Percentiles rank a stretch among this genome's conserved stretches.
Evolutionary conservation across 2,113 vertebrate genomes (phyloP).

Genomic region (Tupaia chinensis): DNA sequence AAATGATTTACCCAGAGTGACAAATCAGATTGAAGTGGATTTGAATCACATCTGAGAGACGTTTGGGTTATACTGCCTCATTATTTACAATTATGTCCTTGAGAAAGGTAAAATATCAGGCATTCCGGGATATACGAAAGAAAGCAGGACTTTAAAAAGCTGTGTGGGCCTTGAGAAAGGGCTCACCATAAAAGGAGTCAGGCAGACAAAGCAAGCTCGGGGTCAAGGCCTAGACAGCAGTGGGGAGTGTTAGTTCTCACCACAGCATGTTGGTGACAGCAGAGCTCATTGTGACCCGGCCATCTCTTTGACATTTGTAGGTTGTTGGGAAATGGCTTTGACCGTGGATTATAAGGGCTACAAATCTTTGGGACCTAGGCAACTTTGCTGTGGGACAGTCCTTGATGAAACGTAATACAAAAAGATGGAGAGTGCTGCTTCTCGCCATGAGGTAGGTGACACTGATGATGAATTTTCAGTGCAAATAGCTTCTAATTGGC

Average conservation of each 20-base stretch:
- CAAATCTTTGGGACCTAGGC: background rate
- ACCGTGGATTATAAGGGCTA: background rate
- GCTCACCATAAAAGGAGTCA: background rate
- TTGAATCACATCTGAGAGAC: background rate
- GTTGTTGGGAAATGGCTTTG: background rate
- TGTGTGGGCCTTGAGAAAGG: background rate
- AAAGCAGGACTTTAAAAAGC: background rate
- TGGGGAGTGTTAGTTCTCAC: background rate
- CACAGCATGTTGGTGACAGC: background rate
- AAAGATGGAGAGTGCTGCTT: background rate
- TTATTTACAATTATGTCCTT: slow-evolving; percentile 29
- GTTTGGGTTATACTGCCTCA: background rate
- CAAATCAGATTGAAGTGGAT: background rate
- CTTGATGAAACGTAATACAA: background rate
- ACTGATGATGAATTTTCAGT: background rate
- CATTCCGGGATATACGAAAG: background rate
- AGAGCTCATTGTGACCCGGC: background rate
- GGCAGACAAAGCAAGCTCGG: background rate
- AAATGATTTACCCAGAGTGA: background rate
- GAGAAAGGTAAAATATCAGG: background rate
- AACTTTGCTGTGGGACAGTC: background rate
- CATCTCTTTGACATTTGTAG: background rate
- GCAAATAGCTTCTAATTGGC: background rate
- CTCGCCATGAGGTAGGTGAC: background rate
- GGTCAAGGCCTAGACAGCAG: background rate